phyloP scores from a whole-genome alignment of 1,140 invertebrate genomes.

The Planococcus citri region DNA sequence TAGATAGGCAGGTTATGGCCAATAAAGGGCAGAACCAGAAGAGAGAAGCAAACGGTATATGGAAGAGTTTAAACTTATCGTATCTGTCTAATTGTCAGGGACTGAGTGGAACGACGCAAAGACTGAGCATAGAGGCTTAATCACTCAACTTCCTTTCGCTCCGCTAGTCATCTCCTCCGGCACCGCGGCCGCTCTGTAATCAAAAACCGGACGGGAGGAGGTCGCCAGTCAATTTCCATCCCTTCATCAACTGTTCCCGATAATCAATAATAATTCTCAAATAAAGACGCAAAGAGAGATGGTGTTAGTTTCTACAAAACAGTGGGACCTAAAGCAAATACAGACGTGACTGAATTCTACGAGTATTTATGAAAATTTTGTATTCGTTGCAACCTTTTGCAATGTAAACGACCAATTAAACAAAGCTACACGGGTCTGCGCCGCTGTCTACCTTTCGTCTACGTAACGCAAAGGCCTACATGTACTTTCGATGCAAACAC shows the following conservation, averaged over 20 bases:
- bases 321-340: conserved; percentile 12
- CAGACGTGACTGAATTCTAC: conserved; percentile 8
- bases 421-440: too few relatives aligned
- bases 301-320: neutral
- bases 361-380: neutral
- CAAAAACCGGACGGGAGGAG: neutral
- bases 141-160: conserved; percentile 25
- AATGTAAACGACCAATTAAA: conserved; percentile 1
- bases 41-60: conserved; percentile 21
- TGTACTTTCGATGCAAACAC: too few relatives aligned
- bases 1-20: conserved; percentile 23
- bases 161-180: conserved; percentile 15
- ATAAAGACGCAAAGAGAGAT: conserved; percentile 24
- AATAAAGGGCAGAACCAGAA: neutral
- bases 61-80: conserved; percentile 24
- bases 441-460: too few relatives aligned
- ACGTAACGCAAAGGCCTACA: too few relatives aligned
- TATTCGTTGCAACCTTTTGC: neutral
- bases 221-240: conserved; percentile 16
- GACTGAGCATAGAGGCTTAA: conserved; percentile 28
- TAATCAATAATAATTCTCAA: conserved; percentile 30
- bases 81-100: conserved; percentile 31
- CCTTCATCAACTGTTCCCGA: conserved; percentile 23
- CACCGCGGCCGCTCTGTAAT: conserved; percentile 21
- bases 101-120: conserved; percentile 26